Evolutionary conservation across 2,797 vertebrate genomes (phyloP).

Genomic region (Sphenopsis melanotis): DNA sequence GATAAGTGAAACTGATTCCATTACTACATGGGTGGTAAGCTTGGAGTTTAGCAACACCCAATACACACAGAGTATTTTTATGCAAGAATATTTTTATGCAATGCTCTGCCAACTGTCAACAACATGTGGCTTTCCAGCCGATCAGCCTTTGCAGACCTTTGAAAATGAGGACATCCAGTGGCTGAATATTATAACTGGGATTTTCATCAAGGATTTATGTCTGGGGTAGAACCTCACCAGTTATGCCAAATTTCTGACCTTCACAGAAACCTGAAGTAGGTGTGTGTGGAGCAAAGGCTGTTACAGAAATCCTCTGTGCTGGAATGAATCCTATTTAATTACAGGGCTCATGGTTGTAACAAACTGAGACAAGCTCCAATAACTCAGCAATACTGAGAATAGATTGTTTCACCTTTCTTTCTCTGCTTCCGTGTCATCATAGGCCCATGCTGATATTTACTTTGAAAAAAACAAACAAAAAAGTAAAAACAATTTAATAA

Average conservation of each 20-base stretch:
- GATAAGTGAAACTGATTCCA: background rate
- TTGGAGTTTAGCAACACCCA: background rate
- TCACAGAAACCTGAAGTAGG: background rate
- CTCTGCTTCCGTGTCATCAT: background rate
- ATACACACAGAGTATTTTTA: background rate
- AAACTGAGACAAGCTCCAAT: background rate
- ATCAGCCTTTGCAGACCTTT: conserved; percentile 22
- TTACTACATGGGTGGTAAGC: background rate
- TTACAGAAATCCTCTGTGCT: background rate
- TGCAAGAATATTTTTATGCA: background rate
- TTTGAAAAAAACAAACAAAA: background rate
- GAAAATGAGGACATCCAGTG: conserved; percentile 64
- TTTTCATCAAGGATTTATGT: background rate
- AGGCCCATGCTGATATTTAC: background rate
- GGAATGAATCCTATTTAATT: background rate
- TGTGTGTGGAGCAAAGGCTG: background rate
- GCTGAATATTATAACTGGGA: background rate
- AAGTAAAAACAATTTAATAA: background rate
- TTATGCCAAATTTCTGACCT: background rate
- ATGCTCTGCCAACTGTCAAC: background rate
- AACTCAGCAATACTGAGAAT: background rate
- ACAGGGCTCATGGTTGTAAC: background rate
- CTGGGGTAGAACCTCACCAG: background rate
- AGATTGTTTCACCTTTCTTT: background rate
- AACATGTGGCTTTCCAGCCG: background rate